A percentile compares a stretch with the other conserved stretches of the same genome.
phyloP scores from a whole-genome alignment of 2,888 invertebrate species.

The Ophioninae sp. region DNA sequence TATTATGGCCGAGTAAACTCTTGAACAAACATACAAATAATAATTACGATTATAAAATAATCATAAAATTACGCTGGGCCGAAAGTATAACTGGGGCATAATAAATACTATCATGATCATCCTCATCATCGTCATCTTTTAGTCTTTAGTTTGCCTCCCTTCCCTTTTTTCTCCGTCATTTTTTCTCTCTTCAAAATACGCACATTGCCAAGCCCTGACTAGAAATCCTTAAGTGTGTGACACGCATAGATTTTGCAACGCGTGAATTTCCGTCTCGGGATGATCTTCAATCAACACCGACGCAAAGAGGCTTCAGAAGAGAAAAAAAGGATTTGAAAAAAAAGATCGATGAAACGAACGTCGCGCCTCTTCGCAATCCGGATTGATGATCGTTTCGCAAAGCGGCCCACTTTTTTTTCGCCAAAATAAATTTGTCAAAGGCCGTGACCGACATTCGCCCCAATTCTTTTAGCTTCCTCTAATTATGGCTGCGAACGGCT shows the following conservation, averaged over 20 bases:
- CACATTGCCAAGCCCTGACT: conserved; percentile 1
- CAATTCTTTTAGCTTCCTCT: not conserved
- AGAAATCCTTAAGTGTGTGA: conserved; percentile 40
- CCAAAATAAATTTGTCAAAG: conserved; percentile 28
- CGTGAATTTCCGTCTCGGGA: conserved; percentile 56
- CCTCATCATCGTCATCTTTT: too few species aligned
- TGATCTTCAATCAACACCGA: conserved; percentile 63
- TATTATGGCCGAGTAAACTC: too few species aligned
- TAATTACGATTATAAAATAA: too few species aligned
- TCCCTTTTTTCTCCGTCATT: not conserved
- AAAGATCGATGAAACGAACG: conserved; percentile 37
- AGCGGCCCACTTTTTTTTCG: conserved; percentile 31
- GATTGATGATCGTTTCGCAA: conserved; percentile 49
- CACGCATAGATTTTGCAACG: conserved; percentile 48
- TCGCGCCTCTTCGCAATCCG: conserved; percentile 21
- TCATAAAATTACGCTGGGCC: too few species aligned
- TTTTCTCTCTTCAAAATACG: conserved; percentile 2
- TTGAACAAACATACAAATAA: too few species aligned
- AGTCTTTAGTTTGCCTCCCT: not conserved
- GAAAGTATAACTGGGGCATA: too few species aligned
- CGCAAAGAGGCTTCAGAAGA: conserved; percentile 41
- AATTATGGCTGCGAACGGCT: not conserved
- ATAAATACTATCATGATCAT: too few species aligned
- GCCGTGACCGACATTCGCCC: conserved; percentile 33
- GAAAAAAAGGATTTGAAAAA: conserved; percentile 28